Percentiles rank a stretch among this genome's conserved stretches.
These are phyloP conservation scores for Psococerastis gibbosa DNA, from an alignment of 2,888 invertebrate genomes.

Conservation along the genomic window DNA sequence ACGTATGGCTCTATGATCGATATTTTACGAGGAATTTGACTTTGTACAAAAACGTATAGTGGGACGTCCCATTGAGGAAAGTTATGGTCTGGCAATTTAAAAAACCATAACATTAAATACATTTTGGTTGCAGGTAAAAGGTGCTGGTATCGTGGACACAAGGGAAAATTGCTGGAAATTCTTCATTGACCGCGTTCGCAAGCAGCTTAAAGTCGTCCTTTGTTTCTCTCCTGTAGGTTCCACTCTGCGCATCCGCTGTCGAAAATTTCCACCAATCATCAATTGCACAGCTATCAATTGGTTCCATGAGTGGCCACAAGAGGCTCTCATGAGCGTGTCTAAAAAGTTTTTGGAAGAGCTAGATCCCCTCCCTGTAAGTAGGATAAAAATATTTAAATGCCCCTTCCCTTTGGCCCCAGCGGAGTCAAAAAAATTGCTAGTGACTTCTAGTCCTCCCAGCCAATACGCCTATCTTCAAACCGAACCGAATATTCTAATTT, in stretches of 20 bases:
- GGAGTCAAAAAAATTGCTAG: neutral
- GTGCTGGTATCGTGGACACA: conserved; percentile 77
- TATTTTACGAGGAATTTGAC: too few relatives aligned
- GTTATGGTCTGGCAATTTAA: neutral
- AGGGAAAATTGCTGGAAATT: conserved; percentile 96
- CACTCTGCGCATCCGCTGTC: conserved; percentile 71
- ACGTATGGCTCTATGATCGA: too few relatives aligned
- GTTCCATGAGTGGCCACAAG: conserved; percentile 99
- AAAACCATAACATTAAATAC: too few relatives aligned
- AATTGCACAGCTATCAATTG: conserved; percentile 93
- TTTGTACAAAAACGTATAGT: neutral
- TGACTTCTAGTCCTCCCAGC: too few relatives aligned
- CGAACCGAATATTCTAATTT: too few relatives aligned
- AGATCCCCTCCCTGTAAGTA: conserved; percentile 52
- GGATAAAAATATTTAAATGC: conserved; percentile 14
- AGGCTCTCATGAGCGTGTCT: conserved; percentile 86
- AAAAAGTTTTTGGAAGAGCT: conserved; percentile 69
- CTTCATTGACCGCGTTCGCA: conserved; percentile 85
- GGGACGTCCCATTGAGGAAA: neutral
- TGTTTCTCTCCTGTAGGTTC: conserved; percentile 96
- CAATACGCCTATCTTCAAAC: too few relatives aligned
- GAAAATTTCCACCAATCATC: conserved; percentile 91
- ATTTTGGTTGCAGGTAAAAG: conserved; percentile 39
- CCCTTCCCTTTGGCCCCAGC: too few relatives aligned
- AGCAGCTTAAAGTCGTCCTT: conserved; percentile 77